Percentiles rank a stretch among this genome's conserved stretches.
phyloP scores from a whole-genome alignment of 2,113 vertebrate genomes.

The Proterorhinus semilunaris region DNA sequence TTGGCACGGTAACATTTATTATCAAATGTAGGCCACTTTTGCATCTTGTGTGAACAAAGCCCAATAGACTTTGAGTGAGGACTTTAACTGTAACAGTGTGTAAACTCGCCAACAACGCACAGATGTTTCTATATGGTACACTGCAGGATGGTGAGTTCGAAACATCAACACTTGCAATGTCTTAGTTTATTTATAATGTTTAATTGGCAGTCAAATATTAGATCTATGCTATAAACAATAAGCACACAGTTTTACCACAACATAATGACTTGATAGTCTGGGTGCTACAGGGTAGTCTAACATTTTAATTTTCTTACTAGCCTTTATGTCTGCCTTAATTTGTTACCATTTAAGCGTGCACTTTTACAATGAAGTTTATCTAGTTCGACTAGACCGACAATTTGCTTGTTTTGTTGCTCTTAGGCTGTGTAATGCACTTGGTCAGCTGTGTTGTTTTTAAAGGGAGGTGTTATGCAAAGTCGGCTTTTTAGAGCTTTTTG shows the following conservation, averaged over 20 bases:
- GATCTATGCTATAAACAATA: not conserved
- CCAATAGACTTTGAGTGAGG: not conserved
- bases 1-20: too few relatives aligned
- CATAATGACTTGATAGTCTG: not conserved
- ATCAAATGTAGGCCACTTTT: not conserved
- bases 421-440: too few relatives aligned
- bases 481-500: too few relatives aligned
- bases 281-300: conserved; percentile 24
- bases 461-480: too few relatives aligned
- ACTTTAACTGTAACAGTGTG: conserved; percentile 1
- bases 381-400: too few relatives aligned
- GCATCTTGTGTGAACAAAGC: not conserved
- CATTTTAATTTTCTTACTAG: not conserved
- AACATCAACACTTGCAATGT: conserved; percentile 3
- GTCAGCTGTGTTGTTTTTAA: too few relatives aligned
- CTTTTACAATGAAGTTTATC: too few relatives aligned
- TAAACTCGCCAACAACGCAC: conserved; percentile 1
- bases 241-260: conserved; percentile 19
- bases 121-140: conserved; percentile 38
- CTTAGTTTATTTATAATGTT: conserved; percentile 6
- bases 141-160: conserved; percentile 35
- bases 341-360: too few relatives aligned
- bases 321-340: not conserved
- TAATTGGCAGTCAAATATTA: conserved; percentile 20
- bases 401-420: too few relatives aligned